Evolutionary conservation across 2,797 vertebrate genomes (phyloP).

Genomic region (Sciaenops ocellatus): DNA sequence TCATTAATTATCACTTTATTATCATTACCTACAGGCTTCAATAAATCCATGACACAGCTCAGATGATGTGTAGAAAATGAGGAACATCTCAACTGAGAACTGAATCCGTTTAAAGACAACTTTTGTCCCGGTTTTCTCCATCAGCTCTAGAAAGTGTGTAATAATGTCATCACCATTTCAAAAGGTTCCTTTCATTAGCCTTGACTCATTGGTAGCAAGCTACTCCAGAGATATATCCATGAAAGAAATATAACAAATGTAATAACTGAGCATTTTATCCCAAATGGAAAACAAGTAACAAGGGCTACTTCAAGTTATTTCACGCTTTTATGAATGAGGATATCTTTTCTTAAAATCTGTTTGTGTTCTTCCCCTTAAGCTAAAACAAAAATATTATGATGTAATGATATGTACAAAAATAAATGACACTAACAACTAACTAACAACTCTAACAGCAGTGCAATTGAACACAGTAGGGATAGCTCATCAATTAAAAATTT

Average conservation of each 20-base stretch:
- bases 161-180: constrained; percentile 59
- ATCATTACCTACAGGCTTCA: constrained; percentile 65
- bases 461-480: constrained; percentile 18
- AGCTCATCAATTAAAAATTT: constrained; percentile 49
- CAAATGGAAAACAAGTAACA: constrained; percentile 23
- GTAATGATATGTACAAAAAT: constrained; percentile 4
- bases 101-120: constrained; percentile 47
- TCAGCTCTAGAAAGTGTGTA: constrained; percentile 54
- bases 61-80: constrained; percentile 57
- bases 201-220: constrained; percentile 42
- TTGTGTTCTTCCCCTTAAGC: constrained; percentile 10
- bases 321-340: constrained; percentile 10
- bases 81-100: constrained; percentile 49
- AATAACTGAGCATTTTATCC: constrained; percentile 46
- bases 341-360: constrained; percentile 1
- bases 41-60: constrained; percentile 46
- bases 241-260: constrained; percentile 52
- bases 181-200: constrained; percentile 48
- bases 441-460: not conserved
- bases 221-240: constrained; percentile 35
- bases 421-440: constrained; percentile 10
- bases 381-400: constrained; percentile 6
- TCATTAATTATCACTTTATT: constrained; percentile 76
- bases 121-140: constrained; percentile 61
- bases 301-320: constrained; percentile 6